Percentiles rank a stretch among this genome's conserved stretches.
These are phyloP conservation scores for Muscina levida DNA, from an alignment of 2,888 invertebrate species.

Conservation along the genomic window DNA sequence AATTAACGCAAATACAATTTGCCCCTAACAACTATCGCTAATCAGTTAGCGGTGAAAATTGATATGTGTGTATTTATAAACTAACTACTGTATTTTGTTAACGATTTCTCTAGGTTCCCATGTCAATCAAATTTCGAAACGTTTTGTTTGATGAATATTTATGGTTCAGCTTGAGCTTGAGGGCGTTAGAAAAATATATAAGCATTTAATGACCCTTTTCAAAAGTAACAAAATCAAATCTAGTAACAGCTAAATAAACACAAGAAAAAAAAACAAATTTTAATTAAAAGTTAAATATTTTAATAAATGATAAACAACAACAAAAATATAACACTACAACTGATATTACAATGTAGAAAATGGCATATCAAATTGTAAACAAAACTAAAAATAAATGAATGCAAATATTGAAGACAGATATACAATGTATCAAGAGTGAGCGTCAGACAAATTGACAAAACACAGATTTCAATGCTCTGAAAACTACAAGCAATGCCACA, in stretches of 20 bases:
- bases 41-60: slow-evolving; percentile 2
- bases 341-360: slow-evolving; percentile 7
- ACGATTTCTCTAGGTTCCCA: slow-evolving; percentile 29
- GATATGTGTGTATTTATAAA: background rate
- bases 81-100: slow-evolving; percentile 6
- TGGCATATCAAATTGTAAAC: slow-evolving; percentile 24
- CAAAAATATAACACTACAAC: slow-evolving; percentile 16
- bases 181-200: slow-evolving; percentile 17
- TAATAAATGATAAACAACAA: slow-evolving; percentile 33
- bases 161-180: slow-evolving; percentile 2
- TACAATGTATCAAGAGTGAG: too few species aligned
- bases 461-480: slow-evolving; percentile 23
- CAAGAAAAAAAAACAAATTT: slow-evolving; percentile 18
- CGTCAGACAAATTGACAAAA: slow-evolving; percentile 17
- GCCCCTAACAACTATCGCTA: background rate
- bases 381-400: slow-evolving; percentile 2
- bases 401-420: background rate
- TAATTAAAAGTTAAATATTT: slow-evolving; percentile 21
- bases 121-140: slow-evolving; percentile 37
- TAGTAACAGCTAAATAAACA: too few species aligned
- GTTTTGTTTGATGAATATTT: slow-evolving; percentile 9
- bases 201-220: slow-evolving; percentile 26
- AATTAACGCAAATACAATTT: background rate
- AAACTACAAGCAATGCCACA: slow-evolving; percentile 4
- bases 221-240: background rate